Evolutionary conservation across 2,888 invertebrate species (phyloP).

Genomic region (Aleiodes leptofemur): DNA sequence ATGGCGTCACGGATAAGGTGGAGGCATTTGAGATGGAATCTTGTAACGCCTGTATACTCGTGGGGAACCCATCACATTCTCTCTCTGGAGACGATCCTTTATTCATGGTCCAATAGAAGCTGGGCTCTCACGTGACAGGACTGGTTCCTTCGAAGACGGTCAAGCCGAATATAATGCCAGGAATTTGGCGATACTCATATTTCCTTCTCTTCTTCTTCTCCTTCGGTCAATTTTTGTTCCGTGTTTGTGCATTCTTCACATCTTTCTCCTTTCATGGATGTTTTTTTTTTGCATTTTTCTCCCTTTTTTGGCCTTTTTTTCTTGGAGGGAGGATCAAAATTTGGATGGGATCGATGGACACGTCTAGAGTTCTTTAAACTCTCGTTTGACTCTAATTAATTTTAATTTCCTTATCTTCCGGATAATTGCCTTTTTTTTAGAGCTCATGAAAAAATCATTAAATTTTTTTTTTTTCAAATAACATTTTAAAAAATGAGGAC

Average conservation of each 20-base stretch:
- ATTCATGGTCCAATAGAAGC: conserved; percentile 42
- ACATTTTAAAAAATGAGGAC: too few relatives aligned
- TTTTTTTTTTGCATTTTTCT: background rate
- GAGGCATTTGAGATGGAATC: conserved; percentile 42
- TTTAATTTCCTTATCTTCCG: too few relatives aligned
- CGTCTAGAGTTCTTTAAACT: conserved; percentile 1
- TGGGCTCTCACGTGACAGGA: conserved; percentile 38
- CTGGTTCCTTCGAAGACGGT: conserved; percentile 39
- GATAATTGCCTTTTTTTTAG: too few relatives aligned
- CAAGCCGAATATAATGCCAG: conserved; percentile 36
- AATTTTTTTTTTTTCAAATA: background rate
- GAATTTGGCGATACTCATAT: conserved; percentile 38
- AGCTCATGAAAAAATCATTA: background rate
- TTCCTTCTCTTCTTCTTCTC: background rate
- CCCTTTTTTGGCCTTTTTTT: background rate
- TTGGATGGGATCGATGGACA: background rate
- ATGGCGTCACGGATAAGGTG: conserved; percentile 24
- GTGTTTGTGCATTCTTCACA: conserved; percentile 33
- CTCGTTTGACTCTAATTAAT: too few relatives aligned
- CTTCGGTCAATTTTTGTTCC: conserved; percentile 24
- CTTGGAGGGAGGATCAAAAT: too few relatives aligned
- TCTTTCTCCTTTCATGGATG: conserved; percentile 5
- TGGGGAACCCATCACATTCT: conserved; percentile 40
- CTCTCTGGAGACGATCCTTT: conserved; percentile 33
- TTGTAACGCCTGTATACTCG: conserved; percentile 30